Evolutionary conservation across 2,888 invertebrate genomes (phyloP), one percentile per base, ranked within the genome.

Genomic region (Epistrophella euchroma): DNA sequence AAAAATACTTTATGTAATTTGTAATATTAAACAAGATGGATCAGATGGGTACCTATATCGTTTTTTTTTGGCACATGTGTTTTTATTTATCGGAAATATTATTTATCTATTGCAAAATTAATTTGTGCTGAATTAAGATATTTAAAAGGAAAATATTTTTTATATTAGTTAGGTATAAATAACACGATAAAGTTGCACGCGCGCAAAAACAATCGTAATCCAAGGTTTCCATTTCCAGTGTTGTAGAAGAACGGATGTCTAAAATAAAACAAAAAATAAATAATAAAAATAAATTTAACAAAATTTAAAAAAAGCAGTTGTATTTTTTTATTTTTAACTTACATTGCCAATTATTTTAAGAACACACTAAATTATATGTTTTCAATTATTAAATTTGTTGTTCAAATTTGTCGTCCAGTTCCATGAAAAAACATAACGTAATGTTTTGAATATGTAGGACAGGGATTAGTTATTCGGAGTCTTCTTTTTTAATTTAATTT

Each of bases 21-120:
- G 15, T 68, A 78, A 62, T 9, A 37, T 88, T 90, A 89, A 35
- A 91, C 89, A 28, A 28, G 32, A 78, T 68, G 56, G 72, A 82
- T 86, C 64, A 66, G 81, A 86, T 86, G 77, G 86, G 55, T 68
- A 47, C 60, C 60, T 86, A 82, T 86, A 81, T 77, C 78, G 64
- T 77, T 37, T 86, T 70, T 77, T 37, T 86, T 86, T 86, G 86
- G 86, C 86, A 86, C 86, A 82, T 81, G 60, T 80, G 66, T 83
- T 72, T 56, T 60, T 15, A n/a, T 13, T 17, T 66, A 70, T 64
- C 47, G 52, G 28, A 73, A 47, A 47, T 72, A 58, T 66, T 72
- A 58, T 66, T 58, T 22, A 73, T 52, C 58, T 70, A 58, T 70
- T 86, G 86, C 81, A 78, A 74, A 81, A 81, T 2, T 43, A 72